Conservation (phyloP, 1,140 invertebrate species). For the Formica selysi region DNA sequence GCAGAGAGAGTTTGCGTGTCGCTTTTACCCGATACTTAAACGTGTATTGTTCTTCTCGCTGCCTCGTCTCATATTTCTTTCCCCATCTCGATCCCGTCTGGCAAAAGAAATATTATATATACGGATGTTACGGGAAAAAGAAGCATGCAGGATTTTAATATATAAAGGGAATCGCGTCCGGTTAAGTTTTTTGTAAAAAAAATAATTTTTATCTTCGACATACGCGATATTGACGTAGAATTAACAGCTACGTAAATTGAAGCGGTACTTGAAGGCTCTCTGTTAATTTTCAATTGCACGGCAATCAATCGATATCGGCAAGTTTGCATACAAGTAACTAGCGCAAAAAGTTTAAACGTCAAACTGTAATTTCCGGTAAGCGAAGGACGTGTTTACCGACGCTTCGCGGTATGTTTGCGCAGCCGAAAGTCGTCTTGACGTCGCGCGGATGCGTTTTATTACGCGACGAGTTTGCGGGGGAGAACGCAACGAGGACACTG, state of each 20-base stretch:
- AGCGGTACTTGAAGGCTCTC: neutral
- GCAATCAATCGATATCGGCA: neutral
- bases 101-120: constrained; percentile 4
- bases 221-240: neutral
- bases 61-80: constrained; percentile 18
- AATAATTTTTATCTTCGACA: constrained; percentile 9
- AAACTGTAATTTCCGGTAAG: constrained; percentile 56
- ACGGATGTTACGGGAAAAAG: neutral
- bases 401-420: constrained; percentile 45
- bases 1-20: neutral
- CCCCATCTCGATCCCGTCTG: neutral
- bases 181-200: neutral
- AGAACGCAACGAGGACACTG: constrained; percentile 30
- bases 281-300: constrained; percentile 10
- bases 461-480: constrained; percentile 19
- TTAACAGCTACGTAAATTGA: neutral
- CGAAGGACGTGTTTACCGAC: constrained; percentile 47
- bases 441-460: constrained; percentile 61
- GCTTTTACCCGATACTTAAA: constrained; percentile 12
- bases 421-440: constrained; percentile 53
- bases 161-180: neutral
- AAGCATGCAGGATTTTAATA: neutral
- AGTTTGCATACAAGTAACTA: constrained; percentile 29
- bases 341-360: constrained; percentile 50
- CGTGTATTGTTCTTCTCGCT: constrained; percentile 25